Percentiles rank a stretch among this genome's conserved stretches.
These are phyloP conservation scores for Erythrolamprus reginae DNA, from an alignment of 2,113 vertebrate species.

Conservation along the genomic window DNA sequence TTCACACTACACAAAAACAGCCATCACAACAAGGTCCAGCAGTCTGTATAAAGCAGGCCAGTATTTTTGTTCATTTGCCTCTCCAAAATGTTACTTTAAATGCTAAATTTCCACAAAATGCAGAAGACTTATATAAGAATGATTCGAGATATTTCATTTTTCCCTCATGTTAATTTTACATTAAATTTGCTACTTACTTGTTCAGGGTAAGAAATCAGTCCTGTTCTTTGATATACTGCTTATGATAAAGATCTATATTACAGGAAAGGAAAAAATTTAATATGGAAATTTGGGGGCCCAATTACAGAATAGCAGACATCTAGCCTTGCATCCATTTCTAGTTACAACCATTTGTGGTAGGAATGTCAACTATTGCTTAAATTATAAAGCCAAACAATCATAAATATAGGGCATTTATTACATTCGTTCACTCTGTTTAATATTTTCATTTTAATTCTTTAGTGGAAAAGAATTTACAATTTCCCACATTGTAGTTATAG, in stretches of 20 bases:
- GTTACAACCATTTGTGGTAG: background rate
- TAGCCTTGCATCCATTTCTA: constrained; percentile 26
- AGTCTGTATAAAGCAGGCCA: background rate
- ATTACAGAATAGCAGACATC: constrained; percentile 10
- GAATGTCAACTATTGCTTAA: constrained; percentile 32
- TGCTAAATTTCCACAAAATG: background rate
- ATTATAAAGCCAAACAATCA: background rate
- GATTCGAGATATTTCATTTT: background rate
- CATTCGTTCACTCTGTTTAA: constrained; percentile 34
- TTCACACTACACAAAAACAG: background rate
- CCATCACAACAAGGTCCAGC: background rate
- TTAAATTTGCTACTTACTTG: background rate
- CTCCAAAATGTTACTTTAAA: background rate
- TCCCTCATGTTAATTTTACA: background rate
- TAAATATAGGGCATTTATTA: constrained; percentile 46
- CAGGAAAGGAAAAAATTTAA: background rate
- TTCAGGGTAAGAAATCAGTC: background rate
- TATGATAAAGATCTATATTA: constrained; percentile 2
- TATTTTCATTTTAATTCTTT: constrained; percentile 44
- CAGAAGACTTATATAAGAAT: background rate
- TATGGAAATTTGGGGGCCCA: constrained; percentile 13
- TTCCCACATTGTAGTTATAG: constrained; percentile 41
- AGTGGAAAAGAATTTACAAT: constrained; percentile 39
- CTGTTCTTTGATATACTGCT: background rate
- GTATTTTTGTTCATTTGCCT: background rate